Evolutionary conservation across 2,888 invertebrate genomes (phyloP), one percentile per base, ranked within the genome.

Genomic region (Tridacna crocea): DNA sequence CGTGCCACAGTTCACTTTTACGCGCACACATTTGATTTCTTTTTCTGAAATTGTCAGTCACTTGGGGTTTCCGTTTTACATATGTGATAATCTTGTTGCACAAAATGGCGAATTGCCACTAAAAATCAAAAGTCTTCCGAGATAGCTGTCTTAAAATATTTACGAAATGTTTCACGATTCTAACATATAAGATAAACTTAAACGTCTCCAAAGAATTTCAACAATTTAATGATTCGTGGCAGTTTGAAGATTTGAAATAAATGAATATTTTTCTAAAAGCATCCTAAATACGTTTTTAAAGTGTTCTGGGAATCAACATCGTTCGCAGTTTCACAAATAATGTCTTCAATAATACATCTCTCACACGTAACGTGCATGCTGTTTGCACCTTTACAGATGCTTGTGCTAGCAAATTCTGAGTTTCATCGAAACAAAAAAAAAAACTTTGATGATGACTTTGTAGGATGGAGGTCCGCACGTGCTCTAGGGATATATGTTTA

Each of bases 201-300:
- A 70, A 51, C 19, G 70, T 70, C 70, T 70, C 70, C 22, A 48
- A 70, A 51, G 70, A 51, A 22, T 70, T 70, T 24, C 22, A 51
- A 24, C 51, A 70, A 48, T 8, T 70, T 51, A 51, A 70, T 51
- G 22, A 13, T 11, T 22, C 48, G 17, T 47, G 70, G 51, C 70
- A 70, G n/a, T 46, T 12, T 22, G 51, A 70, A 70, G 26, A 61
- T 61, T 61, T 61, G 61, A 61, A 61, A 61, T 61, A 61, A 24
- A 70, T 70, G 70, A 24, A 51, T 70, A 70, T 51, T 70, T 70
- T 70, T 70, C 70, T 70, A 17, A 70, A 70, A 70, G 70, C 51
- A 70, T 51, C 51, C 51, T 22, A 24, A 48, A 70, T 70, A 26
- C 51, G 24, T 70, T 47, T 66, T 22, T 22, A 47, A n/a, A 24